Percentiles rank a stretch among this genome's conserved stretches.
Evolutionary conservation across 2,888 invertebrate genomes (phyloP).

Genomic region (Conchocele bisecta): DNA sequence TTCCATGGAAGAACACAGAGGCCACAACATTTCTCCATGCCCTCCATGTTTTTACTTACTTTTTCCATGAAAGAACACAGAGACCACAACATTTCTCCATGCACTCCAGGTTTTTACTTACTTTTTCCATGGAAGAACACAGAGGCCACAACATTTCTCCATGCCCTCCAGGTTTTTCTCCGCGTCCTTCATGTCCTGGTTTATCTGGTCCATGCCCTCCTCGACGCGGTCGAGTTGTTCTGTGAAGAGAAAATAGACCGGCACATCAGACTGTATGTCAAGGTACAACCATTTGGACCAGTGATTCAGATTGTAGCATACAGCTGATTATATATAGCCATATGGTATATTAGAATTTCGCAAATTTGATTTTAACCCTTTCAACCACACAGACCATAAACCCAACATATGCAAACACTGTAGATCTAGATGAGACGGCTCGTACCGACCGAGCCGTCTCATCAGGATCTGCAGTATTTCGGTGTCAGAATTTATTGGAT

Average conservation of each 20-base stretch:
- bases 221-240: constrained; percentile 99
- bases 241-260: constrained; percentile 83
- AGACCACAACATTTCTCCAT: constrained; percentile 99
- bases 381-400: no score
- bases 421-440: no score
- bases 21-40: constrained; percentile 99
- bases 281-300: no score
- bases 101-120: constrained; percentile 94
- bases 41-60: constrained; percentile 99
- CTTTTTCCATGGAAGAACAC: constrained; percentile 99
- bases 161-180: constrained; percentile 99
- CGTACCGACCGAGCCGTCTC: no score
- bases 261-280: no score
- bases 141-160: constrained; percentile 99
- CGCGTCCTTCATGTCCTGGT: constrained; percentile 99
- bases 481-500: no score
- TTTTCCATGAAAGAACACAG: constrained; percentile 99
- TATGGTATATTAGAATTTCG: no score
- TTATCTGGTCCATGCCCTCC: constrained; percentile 99
- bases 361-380: no score
- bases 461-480: no score
- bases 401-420: no score
- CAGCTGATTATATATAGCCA: no score
- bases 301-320: no score
- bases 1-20: constrained; percentile 99